Conservation (phyloP, 1,140 invertebrate genomes). For the Pseudomyrmex sp. region DNA sequence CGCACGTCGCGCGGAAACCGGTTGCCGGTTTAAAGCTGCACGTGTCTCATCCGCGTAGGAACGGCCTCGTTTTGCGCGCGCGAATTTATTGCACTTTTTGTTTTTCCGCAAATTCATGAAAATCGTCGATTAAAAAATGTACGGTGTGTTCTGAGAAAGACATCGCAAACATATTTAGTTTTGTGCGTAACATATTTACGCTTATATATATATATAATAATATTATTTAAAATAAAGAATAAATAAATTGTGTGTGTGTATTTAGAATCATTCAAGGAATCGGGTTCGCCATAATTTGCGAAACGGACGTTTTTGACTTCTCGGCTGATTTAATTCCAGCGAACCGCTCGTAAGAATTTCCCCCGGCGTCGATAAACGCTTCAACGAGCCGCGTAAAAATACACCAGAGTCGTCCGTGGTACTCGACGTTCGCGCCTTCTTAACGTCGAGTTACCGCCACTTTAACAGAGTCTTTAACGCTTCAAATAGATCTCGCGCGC, state of each 20-base stretch:
- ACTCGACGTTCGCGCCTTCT: constrained; percentile 74
- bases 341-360: constrained; percentile 67
- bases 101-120: constrained; percentile 50
- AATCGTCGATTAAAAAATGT: constrained; percentile 33
- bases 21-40: constrained; percentile 72
- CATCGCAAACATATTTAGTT: neutral
- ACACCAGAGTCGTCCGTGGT: constrained; percentile 64
- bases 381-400: constrained; percentile 77
- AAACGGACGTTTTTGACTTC: neutral
- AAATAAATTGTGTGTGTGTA: no score
- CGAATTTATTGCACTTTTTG: constrained; percentile 43
- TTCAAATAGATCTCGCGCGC: constrained; percentile 78
- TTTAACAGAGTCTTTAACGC: constrained; percentile 83
- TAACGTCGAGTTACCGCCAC: constrained; percentile 80
- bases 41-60: constrained; percentile 63
- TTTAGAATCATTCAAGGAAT: neutral
- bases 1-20: constrained; percentile 74
- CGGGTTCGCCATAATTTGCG: neutral
- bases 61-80: constrained; percentile 54
- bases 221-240: neutral
- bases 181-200: neutral
- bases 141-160: constrained; percentile 32
- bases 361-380: constrained; percentile 62
- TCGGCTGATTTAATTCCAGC: constrained; percentile 42
- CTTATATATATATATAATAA: neutral